These are phyloP conservation scores for Drosophila melanosoma DNA, from an alignment of 2,888 invertebrate species.

Conservation along the genomic window DNA sequence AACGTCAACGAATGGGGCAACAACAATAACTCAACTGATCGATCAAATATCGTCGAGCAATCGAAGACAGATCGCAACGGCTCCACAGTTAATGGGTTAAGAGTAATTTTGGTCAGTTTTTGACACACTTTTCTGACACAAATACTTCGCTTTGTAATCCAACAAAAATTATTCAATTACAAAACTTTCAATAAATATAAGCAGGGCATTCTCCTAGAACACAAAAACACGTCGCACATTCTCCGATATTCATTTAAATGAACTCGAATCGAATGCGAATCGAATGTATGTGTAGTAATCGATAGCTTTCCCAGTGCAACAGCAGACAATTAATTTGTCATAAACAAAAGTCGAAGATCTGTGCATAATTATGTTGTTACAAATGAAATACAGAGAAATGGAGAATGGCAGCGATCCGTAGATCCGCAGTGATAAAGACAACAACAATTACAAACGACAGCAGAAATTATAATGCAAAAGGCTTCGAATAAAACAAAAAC, in stretches of 20 bases:
- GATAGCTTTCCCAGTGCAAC: slow-evolving; percentile 48
- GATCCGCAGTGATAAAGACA: slow-evolving; percentile 49
- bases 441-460: slow-evolving; percentile 69
- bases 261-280: not conserved
- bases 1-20: slow-evolving; percentile 46
- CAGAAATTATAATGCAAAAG: slow-evolving; percentile 70
- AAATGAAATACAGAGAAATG: slow-evolving; percentile 30
- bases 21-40: slow-evolving; percentile 65
- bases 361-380: slow-evolving; percentile 70
- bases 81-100: slow-evolving; percentile 60
- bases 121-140: slow-evolving; percentile 69
- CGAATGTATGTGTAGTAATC: not conserved
- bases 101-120: slow-evolving; percentile 69
- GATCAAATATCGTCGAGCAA: slow-evolving; percentile 64
- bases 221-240: not conserved
- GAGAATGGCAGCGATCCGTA: slow-evolving; percentile 27
- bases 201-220: slow-evolving; percentile 3
- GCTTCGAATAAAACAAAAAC: slow-evolving; percentile 20
- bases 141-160: slow-evolving; percentile 20
- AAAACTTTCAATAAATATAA: slow-evolving; percentile 39
- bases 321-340: slow-evolving; percentile 72
- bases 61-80: slow-evolving; percentile 52
- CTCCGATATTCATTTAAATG: slow-evolving; percentile 3
- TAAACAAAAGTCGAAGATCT: slow-evolving; percentile 59
- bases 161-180: slow-evolving; percentile 26